phyloP scores from a whole-genome alignment of 2,797 vertebrate species.

The Anableps anableps region DNA sequence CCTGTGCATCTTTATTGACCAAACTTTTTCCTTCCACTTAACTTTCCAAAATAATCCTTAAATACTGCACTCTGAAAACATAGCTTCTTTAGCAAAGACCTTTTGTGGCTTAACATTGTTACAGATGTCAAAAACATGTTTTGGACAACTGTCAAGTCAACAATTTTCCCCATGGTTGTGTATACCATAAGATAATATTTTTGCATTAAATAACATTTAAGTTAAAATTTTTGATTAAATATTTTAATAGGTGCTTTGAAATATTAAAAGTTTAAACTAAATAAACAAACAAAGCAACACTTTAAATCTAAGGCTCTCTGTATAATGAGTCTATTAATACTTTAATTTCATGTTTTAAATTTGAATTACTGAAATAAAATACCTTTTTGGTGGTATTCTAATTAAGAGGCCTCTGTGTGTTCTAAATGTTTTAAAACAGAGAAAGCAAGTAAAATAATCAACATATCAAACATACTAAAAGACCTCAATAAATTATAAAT shows the following conservation, averaged over 20 bases:
- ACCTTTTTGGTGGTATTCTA: not conserved
- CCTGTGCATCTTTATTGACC: not conserved
- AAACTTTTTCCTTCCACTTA: no score
- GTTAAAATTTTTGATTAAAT: no score
- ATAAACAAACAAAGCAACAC: not conserved
- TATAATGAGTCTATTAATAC: not conserved
- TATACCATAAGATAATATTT: not conserved
- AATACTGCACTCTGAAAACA: no score
- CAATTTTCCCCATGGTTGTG: not conserved
- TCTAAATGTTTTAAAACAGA: not conserved
- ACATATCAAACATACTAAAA: not conserved
- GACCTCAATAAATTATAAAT: not conserved
- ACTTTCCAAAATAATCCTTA: no score
- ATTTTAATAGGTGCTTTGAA: not conserved
- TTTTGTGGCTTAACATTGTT: no score
- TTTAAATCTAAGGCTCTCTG: not conserved
- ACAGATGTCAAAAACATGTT: no score
- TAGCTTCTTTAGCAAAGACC: no score
- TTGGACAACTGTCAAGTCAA: no score
- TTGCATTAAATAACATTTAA: no score
- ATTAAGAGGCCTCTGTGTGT: not conserved
- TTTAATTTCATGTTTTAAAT: not conserved
- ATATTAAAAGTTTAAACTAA: not conserved
- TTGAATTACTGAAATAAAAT: not conserved
- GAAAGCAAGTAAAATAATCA: not conserved